phyloP scores from a whole-genome alignment of 2,113 vertebrate species.

The Lamprologus ornatipinnis region DNA sequence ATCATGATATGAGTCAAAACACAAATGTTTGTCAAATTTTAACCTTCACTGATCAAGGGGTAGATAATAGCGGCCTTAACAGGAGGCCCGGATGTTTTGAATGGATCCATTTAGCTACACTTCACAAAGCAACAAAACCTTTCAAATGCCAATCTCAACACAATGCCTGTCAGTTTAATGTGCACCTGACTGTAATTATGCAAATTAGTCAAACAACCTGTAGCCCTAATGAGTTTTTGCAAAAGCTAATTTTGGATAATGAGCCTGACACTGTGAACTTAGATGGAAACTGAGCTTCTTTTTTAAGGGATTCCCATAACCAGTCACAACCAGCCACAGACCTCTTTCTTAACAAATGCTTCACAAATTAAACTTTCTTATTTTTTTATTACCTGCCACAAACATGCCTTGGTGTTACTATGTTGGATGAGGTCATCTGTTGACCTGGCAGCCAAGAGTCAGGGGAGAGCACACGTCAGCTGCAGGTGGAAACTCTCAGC shows the following conservation, averaged over 20 bases:
- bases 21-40: background rate
- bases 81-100: background rate
- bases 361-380: background rate
- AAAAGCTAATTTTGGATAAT: slow-evolving; percentile 18
- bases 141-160: slow-evolving; percentile 15
- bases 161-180: background rate
- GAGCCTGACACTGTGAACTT: background rate
- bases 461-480: slow-evolving; percentile 32
- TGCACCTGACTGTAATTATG: slow-evolving; percentile 44
- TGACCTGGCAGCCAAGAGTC: slow-evolving; percentile 62
- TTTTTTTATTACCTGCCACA: slow-evolving; percentile 54
- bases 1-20: background rate
- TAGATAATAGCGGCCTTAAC: background rate
- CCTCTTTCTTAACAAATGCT: background rate
- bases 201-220: slow-evolving; percentile 31
- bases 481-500: slow-evolving; percentile 58
- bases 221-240: slow-evolving; percentile 20
- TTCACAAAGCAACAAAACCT: background rate
- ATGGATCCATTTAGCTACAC: background rate
- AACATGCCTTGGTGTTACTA: slow-evolving; percentile 52
- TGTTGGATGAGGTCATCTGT: slow-evolving; percentile 41
- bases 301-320: background rate
- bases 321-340: background rate
- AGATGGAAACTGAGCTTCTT: background rate
- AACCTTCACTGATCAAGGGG: background rate